Base-by-base conservation (phyloP, 1,140 invertebrate genomes). In the Lethrus apterus region DNA sequence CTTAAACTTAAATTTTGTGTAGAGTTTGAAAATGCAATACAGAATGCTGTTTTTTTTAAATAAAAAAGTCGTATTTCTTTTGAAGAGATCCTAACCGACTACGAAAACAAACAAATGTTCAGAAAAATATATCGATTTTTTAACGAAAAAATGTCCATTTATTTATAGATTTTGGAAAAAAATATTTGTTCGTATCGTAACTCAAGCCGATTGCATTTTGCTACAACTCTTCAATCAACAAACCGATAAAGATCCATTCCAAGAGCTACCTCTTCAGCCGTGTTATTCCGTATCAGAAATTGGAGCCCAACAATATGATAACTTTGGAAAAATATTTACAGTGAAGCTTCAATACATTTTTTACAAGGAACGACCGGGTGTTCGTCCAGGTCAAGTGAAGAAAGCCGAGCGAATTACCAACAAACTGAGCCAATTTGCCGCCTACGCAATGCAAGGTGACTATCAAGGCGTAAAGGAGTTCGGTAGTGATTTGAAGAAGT, bases 301-400 rank as follows among this genome's bases (percentile, higher is more conserved):
- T 10, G 84, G 84, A n/a, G 86, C 93, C 17, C 94, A 98, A 69
- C 94, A 97, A 67, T 97, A 90, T 66, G 96, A 99, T 72, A 87
- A 95, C 61, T 99, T 88, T 67, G 94, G 94, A 3, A 99, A 99
- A 72, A 98, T 99, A 56, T 98, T 99, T 69, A 99, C 96, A 0
- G 80, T 98, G 10, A 99, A 99, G 70, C 71, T 99, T 30, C 94
- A 98, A 63, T 98, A 98, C 63, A 87, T 98, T 20, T 95, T 97
- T 68, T 99, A 99, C 69, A 97, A 97, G 66, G 96, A 99, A 66
- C 75, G 93, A 18, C 93, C 97, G 0, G 96, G 96, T 2, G 90
- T 99, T 9, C 68, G 94, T 57, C 89, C 94, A 0, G 96, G 95
- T 8, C 91, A 97, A 66, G 91, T 98, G 24, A 89, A 89, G 11